Evolutionary conservation across 2,797 vertebrate species (phyloP), one percentile per base, ranked within the genome.

Genomic region (Parotocinclus haroldoi): DNA sequence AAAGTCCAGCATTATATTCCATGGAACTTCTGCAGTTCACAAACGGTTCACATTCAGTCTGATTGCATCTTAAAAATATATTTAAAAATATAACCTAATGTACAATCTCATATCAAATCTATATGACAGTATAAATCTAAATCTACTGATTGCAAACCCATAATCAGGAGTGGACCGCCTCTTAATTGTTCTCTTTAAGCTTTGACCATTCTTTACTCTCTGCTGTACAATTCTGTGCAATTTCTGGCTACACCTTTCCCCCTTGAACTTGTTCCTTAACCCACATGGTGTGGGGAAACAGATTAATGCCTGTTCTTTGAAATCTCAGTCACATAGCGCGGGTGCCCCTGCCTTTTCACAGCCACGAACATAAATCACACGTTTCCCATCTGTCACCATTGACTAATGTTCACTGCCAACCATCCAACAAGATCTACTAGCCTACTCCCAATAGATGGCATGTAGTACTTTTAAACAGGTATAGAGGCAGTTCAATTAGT

Each of bases 271-370:
- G 75, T 79, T 85, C 78, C 78, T 80, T 67, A 77, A 80, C 81
- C 80, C 77, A 77, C 59, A 62, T 55, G 16, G 74, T 75, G 77
- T 80, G 79, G 57, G 73, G 60, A 76, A 72, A 78, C 78, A 77
- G 86, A 87, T 88, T 87, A 85, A 88, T 87, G 83, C 74, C 62
- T 53, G 68, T 72, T 74, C 78, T 86, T 83, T 83, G 77, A 85
- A 86, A 82, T 78, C 79, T 82, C 73, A 78, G 85, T 86, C 83
- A 79, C 84, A 86, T 78, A 69, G 56, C 66, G 38, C 69, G 72
- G 44, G 63, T 52, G 54, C 75, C 78, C 71, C 36, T 64, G 74
- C 78, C 80, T 85, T 75, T 61, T 59, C 51, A 39, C 74, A 75
- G 73, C 67, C 65, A 77, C 76, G 61, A 81, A 85, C 88, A 84